Evolutionary conservation across 2,888 invertebrate genomes (phyloP).

Genomic region (Cylloceria caligata): DNA sequence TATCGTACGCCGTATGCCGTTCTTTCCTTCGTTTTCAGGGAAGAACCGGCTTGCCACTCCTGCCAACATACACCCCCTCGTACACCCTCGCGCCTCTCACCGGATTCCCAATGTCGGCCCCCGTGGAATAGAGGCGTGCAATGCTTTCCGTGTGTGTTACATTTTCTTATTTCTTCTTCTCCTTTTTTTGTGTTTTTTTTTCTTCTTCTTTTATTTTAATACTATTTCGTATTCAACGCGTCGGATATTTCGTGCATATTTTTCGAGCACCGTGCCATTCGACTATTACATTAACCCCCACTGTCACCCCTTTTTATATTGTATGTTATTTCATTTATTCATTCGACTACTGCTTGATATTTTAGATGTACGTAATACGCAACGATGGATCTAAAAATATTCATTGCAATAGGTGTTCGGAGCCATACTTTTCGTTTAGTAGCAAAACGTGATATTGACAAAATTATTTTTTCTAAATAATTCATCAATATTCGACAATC

Average conservation of each 20-base stretch:
- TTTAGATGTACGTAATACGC: background rate
- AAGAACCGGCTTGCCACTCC: constrained; percentile 58
- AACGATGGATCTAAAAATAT: background rate
- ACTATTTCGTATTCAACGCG: constrained; percentile 67
- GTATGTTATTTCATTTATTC: constrained; percentile 38
- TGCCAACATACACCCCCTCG: constrained; percentile 28
- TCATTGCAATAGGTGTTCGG: background rate
- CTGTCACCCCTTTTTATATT: constrained; percentile 63
- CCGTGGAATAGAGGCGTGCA: constrained; percentile 63
- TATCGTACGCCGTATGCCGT: constrained; percentile 77
- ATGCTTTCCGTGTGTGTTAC: constrained; percentile 61
- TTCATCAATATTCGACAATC: no score
- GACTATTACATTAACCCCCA: constrained; percentile 65
- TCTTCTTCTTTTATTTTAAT: constrained; percentile 66
- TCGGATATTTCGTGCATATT: constrained; percentile 60
- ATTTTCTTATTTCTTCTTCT: constrained; percentile 64
- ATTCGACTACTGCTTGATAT: background rate
- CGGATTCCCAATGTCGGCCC: constrained; percentile 66
- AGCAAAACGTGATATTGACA: no score
- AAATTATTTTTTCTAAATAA: no score
- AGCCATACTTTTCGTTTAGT: no score
- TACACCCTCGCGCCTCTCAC: constrained; percentile 57
- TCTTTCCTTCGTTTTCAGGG: constrained; percentile 69
- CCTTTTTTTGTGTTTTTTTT: constrained; percentile 41
- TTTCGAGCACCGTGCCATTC: constrained; percentile 52